phyloP scores from a whole-genome alignment of 2,113 vertebrate species.

The Euleptes europaea region DNA sequence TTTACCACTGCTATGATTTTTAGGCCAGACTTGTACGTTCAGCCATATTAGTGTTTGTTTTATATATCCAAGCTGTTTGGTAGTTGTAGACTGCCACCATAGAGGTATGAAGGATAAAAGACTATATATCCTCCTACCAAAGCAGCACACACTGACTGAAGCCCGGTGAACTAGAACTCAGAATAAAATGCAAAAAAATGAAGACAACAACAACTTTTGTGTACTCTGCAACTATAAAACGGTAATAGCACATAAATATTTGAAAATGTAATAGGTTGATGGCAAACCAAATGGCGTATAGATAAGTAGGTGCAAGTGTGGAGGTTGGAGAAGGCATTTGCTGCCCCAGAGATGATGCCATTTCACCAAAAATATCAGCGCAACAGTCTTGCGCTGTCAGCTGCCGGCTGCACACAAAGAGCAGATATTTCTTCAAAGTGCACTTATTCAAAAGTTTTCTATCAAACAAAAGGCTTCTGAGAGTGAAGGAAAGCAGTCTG shows the following conservation, averaged over 20 bases:
- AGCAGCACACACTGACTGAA: not conserved
- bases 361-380: not conserved
- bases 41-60: not conserved
- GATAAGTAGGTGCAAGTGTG: not conserved
- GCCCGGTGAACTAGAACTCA: not conserved
- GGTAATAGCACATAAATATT: not conserved
- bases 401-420: not conserved
- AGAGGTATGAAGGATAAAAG: not conserved
- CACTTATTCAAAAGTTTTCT: not conserved
- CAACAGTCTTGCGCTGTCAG: not conserved
- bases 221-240: not conserved
- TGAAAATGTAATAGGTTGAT: not conserved
- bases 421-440: not conserved
- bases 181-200: not conserved
- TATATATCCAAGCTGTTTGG: not conserved
- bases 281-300: not conserved
- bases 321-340: not conserved
- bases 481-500: not conserved
- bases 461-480: not conserved
- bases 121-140: not conserved
- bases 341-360: not conserved
- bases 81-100: not conserved
- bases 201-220: too few species aligned
- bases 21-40: not conserved
- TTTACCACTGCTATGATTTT: not conserved